Base-by-base conservation (phyloP, 1,140 invertebrate species). In the Trissolcus basalis region DNA sequence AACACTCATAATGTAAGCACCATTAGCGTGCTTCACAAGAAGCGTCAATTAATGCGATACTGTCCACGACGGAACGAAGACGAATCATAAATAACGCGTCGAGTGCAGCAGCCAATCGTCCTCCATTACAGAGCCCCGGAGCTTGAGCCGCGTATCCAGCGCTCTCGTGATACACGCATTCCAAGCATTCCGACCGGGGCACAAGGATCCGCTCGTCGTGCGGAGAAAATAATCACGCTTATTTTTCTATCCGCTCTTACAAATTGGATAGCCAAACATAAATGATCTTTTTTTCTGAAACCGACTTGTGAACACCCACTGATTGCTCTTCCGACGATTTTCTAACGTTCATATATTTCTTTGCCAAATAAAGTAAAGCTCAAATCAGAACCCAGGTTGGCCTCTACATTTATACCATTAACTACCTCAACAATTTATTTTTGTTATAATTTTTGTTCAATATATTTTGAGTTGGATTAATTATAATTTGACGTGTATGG, bases 21-120 rank as follows among this genome's bases (percentile, higher is more conserved):
- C 65, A 78, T 73, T 74, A 78, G 65, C 65, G 59, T 56, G 45
- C 43, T 69, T 45, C 47, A 48, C 55, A 55, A 64, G 58, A 78
- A 64, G 64, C 65, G 69, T 78, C 76, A 73, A 78, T 78, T 74
- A 78, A 73, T 69, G 69, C 55, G 69, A 78, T 78, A 78, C 76
- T 69, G 53, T 69, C 67, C 75, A 73, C 64, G 69, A 78, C 50
- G 68, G 60, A 53, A 61, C 49, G 70, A 70, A 54, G 65, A 78
- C 76, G 70, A 78, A 70, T 63, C 70, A 73, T 70, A 78, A 78
- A 78, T 74, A 74, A 78, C 76, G 55, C 59, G 60, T 13, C 35
- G 67, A 70, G 73, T 67, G 56, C 50, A 53, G 58, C 36, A 61
- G 48, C 55, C 58, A 63, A 70, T 78, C 55, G 59, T 67, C 61